Conservation (phyloP, 2,113 vertebrate species). For the Psettodes erumei region DNA sequence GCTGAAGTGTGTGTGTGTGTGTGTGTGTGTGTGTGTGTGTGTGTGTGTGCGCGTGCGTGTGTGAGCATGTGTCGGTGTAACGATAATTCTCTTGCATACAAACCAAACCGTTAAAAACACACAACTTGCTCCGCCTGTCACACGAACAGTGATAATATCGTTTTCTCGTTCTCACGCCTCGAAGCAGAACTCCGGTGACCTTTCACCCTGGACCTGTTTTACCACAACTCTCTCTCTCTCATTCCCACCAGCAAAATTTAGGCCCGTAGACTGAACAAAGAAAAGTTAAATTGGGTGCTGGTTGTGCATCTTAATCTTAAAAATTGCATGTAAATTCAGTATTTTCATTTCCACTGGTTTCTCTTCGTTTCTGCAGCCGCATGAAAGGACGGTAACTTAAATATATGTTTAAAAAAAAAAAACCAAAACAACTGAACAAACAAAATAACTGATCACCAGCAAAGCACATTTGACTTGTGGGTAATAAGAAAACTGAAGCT, state of each 20-base stretch:
- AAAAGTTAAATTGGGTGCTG: no score
- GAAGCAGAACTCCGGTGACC: constrained; percentile 11
- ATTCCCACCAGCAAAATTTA: no score
- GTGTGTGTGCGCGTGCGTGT: constrained; percentile 5
- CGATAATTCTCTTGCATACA: constrained; percentile 59
- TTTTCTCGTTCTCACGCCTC: no score
- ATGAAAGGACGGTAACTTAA: no score
- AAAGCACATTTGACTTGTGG: neutral
- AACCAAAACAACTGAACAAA: no score
- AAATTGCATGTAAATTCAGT: no score
- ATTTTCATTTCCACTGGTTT: no score
- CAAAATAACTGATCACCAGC: neutral
- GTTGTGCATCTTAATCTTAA: no score
- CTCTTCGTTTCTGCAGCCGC: no score
- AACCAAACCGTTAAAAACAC: constrained; percentile 61
- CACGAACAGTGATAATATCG: no score
- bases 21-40: constrained; percentile 2
- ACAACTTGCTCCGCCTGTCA: constrained; percentile 8
- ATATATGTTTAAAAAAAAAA: no score
- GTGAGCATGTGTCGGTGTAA: constrained; percentile 37
- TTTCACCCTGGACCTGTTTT: constrained; percentile 31
- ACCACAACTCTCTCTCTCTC: neutral
- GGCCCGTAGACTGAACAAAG: no score
- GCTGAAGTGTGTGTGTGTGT: constrained; percentile 4
- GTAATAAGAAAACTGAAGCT: neutral